A percentile compares a stretch with the other conserved stretches of the same genome.
Evolutionary conservation across 2,797 vertebrate species (phyloP).

Genomic region (Muraenolepis orangiensis): DNA sequence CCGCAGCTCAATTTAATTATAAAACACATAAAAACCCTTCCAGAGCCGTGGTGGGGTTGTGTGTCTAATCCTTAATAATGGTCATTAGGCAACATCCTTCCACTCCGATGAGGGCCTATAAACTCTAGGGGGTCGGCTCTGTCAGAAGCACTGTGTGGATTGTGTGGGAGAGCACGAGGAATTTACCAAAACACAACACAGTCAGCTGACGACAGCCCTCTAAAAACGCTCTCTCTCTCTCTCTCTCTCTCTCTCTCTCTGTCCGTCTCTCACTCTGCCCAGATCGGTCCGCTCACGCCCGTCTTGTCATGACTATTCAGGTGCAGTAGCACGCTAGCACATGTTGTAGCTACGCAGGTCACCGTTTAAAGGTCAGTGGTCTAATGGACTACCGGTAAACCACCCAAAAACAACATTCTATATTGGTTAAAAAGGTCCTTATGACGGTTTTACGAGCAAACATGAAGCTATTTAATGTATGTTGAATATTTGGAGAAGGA

Average conservation of each 20-base stretch:
- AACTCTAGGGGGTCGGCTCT: slow-evolving; percentile 47
- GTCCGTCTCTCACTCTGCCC: slow-evolving; percentile 17
- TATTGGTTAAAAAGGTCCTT: neutral
- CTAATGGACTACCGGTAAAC: neutral
- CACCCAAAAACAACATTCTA: neutral
- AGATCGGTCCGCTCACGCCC: neutral
- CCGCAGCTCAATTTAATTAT: neutral
- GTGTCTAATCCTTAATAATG: slow-evolving; percentile 36
- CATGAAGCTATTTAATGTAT: neutral
- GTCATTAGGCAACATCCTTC: slow-evolving; percentile 54
- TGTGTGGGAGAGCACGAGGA: slow-evolving; percentile 38
- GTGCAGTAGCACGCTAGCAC: neutral
- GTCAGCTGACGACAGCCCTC: slow-evolving; percentile 49
- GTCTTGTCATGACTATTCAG: neutral
- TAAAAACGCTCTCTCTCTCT: slow-evolving; percentile 30
- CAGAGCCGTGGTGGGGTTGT: too few relatives aligned
- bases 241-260: slow-evolving; percentile 16
- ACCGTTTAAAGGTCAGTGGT: neutral
- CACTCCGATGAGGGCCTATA: slow-evolving; percentile 47
- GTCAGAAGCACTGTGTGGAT: slow-evolving; percentile 53
- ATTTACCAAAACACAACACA: slow-evolving; percentile 50
- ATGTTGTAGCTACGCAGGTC: neutral
- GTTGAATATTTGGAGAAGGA: neutral
- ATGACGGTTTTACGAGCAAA: neutral
- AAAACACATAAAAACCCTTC: too few relatives aligned